A percentile compares a stretch with the other conserved stretches of the same genome.
phyloP scores from a whole-genome alignment of 1,140 invertebrate genomes.

The Aphidius gifuensis region DNA sequence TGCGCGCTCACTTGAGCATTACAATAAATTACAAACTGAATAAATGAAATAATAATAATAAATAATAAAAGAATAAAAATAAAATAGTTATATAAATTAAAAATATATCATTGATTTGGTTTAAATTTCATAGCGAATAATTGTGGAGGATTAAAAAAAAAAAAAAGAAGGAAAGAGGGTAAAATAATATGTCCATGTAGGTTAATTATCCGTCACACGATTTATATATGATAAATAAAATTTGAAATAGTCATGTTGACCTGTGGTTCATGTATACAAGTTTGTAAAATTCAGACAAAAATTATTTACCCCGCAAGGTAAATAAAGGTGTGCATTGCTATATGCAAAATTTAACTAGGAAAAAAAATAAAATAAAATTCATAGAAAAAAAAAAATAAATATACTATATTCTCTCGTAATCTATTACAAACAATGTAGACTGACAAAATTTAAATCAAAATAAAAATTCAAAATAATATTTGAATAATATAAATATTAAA shows the following conservation, averaged over 20 bases:
- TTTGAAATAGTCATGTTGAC: background rate
- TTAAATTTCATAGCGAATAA: background rate
- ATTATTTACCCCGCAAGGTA: background rate
- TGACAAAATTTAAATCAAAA: slow-evolving; percentile 2
- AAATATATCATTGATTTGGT: background rate
- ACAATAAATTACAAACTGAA: background rate
- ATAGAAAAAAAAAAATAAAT: background rate
- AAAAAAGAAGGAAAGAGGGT: too few relatives aligned
- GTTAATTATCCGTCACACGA: slow-evolving; percentile 9
- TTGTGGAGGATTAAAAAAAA: background rate
- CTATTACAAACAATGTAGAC: background rate
- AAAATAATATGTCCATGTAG: slow-evolving; percentile 1
- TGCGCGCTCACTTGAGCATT: background rate
- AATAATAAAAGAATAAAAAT: background rate
- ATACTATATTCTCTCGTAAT: background rate
- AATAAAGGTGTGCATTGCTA: slow-evolving; percentile 3
- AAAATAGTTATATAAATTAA: background rate
- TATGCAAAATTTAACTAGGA: background rate
- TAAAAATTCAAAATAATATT: background rate
- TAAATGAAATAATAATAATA: background rate
- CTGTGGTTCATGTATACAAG: slow-evolving; percentile 3
- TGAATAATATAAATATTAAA: too few relatives aligned
- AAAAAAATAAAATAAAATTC: background rate
- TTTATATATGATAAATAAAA: slow-evolving; percentile 6
- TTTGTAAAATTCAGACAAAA: background rate